Evolutionary conservation across 2,113 vertebrate genomes (phyloP), one percentile per base, ranked within the genome.

Genomic region (Grantiella picta): DNA sequence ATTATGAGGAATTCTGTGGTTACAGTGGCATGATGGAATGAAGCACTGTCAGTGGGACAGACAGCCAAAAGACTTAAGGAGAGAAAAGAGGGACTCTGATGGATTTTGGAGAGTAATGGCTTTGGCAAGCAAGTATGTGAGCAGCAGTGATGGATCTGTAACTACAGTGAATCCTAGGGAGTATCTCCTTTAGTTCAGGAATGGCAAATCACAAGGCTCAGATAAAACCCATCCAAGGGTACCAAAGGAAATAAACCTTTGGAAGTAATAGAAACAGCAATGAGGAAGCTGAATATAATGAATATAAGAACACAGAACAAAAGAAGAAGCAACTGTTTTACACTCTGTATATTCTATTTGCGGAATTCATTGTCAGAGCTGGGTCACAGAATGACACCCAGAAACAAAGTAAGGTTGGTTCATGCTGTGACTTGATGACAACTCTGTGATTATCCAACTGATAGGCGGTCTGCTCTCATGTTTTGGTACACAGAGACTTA

Each of bases 141-240:
- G 85, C 57, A 88, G 22, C 10, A 87, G 6, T 33, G 57, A 65
- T 31, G 42, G 53, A 60, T 16, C 15, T 82, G 47, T 59, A 90
- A 78, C 84, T 75, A 45, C 78, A 86, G 84, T 89, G 94, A 96
- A 88, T 85, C 77, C 77, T 91, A 79, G 11, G 2, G 59, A 95
- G 42, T 53, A 36, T 68, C 49, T 90, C 68, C 68, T 90, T 40
- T 88, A 90, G 79, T 57, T 65, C 61, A 91, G 89, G 61, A 79
- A 50, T 12, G 94, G 81, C 35, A 83, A 69, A 89, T 90, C 60
- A 90, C 42, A 69, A 6, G 9, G 59, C 75, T 96, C 94, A 95
- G 88, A 49, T 77, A 96, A 97, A 95, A 92, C 61, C 94, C 57
- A 91, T 91, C 72, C 71, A 81, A 82, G 52, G 24, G 11, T 52